These are phyloP conservation scores for Proterorhinus semilunaris DNA, from an alignment of 2,113 vertebrate species.

Conservation along the genomic window DNA sequence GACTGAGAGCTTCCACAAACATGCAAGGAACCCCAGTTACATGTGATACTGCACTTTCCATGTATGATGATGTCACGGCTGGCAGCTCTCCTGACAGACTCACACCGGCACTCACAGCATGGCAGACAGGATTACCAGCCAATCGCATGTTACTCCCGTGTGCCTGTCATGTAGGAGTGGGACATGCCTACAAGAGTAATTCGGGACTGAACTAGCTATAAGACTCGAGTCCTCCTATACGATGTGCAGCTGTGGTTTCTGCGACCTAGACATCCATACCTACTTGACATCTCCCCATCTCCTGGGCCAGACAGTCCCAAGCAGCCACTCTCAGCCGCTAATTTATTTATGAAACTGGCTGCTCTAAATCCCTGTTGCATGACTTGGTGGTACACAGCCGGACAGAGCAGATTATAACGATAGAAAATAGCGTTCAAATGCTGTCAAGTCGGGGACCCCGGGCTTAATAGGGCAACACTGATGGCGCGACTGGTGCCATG, in stretches of 20 bases:
- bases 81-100: slow-evolving; percentile 36
- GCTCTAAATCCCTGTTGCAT: slow-evolving; percentile 8
- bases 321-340: neutral
- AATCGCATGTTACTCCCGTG: slow-evolving; percentile 6
- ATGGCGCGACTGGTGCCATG: neutral
- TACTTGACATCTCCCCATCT: neutral
- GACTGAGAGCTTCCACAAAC: no score
- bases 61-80: slow-evolving; percentile 24
- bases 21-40: no score
- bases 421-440: slow-evolving; percentile 3
- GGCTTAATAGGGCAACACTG: neutral
- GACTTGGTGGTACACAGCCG: neutral
- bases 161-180: neutral
- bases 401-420: neutral
- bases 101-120: slow-evolving; percentile 31
- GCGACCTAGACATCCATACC: neutral
- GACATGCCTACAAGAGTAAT: neutral
- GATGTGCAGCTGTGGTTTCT: neutral
- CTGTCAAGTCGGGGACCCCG: neutral
- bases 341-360: slow-evolving; percentile 7
- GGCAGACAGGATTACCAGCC: slow-evolving; percentile 34
- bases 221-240: neutral
- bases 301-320: neutral
- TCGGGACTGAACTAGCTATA: no score
- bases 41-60: neutral